Evolutionary conservation across 1,140 invertebrate species (phyloP).

Genomic region (Cydia strobilella): DNA sequence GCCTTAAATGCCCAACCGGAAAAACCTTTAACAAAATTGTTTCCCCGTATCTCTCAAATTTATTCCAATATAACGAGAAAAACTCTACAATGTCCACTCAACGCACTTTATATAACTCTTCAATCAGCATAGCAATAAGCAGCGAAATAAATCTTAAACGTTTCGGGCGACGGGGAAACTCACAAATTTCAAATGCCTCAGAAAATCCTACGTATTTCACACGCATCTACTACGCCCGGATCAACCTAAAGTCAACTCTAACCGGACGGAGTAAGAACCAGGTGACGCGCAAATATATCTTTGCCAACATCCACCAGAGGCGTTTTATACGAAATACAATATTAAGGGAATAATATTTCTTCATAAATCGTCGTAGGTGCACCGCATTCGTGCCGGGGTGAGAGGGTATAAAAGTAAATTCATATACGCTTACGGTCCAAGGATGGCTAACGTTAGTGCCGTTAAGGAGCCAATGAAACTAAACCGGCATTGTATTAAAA

Average conservation of each 20-base stretch:
- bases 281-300: not conserved
- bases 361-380: slow-evolving; percentile 29
- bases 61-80: slow-evolving; percentile 9
- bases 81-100: slow-evolving; percentile 22
- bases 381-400: slow-evolving; percentile 6
- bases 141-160: slow-evolving; percentile 31
- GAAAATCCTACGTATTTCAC: slow-evolving; percentile 31
- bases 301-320: not conserved
- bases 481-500: slow-evolving; percentile 27
- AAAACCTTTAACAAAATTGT: not conserved
- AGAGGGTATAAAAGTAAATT: slow-evolving; percentile 29
- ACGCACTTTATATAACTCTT: slow-evolving; percentile 26
- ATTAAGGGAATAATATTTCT: slow-evolving; percentile 33
- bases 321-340: slow-evolving; percentile 32
- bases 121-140: slow-evolving; percentile 30
- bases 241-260: slow-evolving; percentile 4
- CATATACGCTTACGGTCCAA: slow-evolving; percentile 21
- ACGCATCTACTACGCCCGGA: not conserved
- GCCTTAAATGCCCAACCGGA: not conserved
- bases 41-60: not conserved
- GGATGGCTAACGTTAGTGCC: slow-evolving; percentile 5
- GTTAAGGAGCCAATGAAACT: slow-evolving; percentile 23
- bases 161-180: slow-evolving; percentile 20
- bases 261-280: not conserved
- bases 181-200: slow-evolving; percentile 25